Base-by-base conservation (phyloP, 2,797 vertebrate species). In the Rhinoraja longicauda region DNA sequence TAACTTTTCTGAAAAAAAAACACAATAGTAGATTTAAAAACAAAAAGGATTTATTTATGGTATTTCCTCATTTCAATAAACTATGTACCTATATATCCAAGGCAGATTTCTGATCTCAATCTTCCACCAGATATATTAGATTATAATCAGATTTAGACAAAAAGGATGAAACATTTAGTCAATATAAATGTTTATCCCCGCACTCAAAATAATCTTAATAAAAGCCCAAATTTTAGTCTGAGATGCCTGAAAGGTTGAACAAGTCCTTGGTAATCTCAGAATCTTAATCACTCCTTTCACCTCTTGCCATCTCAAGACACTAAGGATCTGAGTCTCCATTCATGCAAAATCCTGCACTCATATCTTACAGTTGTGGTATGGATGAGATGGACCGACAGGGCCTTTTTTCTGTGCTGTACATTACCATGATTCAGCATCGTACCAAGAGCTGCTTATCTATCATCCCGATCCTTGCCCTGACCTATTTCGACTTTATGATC, bases 21-120 rank as follows among this genome's bases (percentile, higher is more conserved):
- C 93, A 96, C 94, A 95, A 95, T 92, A 95, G 95, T 95, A 93
- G 95, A 96, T 96, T 95, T 95, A 95, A 95, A 95, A 75, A 75
- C 45, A 26, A 72, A 72, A 62, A 29, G 29, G 24, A 72, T 4
- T 77, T 36, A 62, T 32, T 88, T 88, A 88, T 88, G 84, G n/a
- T 32, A 19, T 67, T 88, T 19, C 88, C 84, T 88, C 32, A 67
- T 9, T 64, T 88, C 32, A 59, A 88, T 88, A 67, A 88, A 64
- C 59, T 88, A 88, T 88, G 67, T 88, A 32, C 32, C 53, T 92
- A 92, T 62, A 73, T 75, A 73, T 39, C 64, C 53, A 39, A 92
- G 70, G 90, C 75, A 75, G 90, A 92, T 92, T 92, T 24, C 90
- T 73, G 45, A 70, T 73, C 36, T 91, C 24, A 70, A 73, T 29